Base-by-base conservation (phyloP, 2,113 vertebrate species). In the Phylloscopus trochiloides region DNA sequence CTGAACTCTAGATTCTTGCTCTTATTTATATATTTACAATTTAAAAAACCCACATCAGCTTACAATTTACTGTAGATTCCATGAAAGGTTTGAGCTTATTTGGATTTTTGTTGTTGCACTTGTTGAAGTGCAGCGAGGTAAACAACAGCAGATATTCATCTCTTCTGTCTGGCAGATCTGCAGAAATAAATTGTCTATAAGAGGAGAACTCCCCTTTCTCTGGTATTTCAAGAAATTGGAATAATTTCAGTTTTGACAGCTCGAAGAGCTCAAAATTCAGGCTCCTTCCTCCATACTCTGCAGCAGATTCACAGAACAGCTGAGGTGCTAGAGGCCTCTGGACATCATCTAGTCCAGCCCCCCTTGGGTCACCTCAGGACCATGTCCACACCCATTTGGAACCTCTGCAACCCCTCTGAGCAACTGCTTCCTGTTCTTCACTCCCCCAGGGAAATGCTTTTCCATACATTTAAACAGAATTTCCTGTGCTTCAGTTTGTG, bases 231-330 rank as follows among this genome's bases (percentile, higher is more conserved):
- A 47, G 70, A 92, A 66, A 83, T 38, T 7, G 47, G 66, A 65
- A 43, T 90, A 72, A 94, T 95, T 92, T 95, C 72, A 62, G 77
- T 73, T 82, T 76, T 94, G 88, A 89, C 79, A 84, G 47, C 50
- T 86, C 0, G 0, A 61, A 57, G 32, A 45, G 25, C 32, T 74
- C 47, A 48, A 26, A 83, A 86, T 88, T 65, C 28, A 57, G 59
- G 31, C 65, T 90, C 18, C 36, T 45, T 66, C 38, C 34, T 29
- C 72, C 15, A 0, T 14, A 1, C 16, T 57, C 12, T 45, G 2
- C 3, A 74, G 45, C 38, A 45, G 70, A 12, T 31, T 68, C n/a
- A n/a, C 28, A 25, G 84, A 20, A 25, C 2, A 18, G n/a, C 3
- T 36, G 73, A 59, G 28, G 7, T 29, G 38, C 10, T 52, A 87